These are phyloP conservation scores for Toxostoma redivivum DNA, from an alignment of 2,113 vertebrate species.

Conservation along the genomic window DNA sequence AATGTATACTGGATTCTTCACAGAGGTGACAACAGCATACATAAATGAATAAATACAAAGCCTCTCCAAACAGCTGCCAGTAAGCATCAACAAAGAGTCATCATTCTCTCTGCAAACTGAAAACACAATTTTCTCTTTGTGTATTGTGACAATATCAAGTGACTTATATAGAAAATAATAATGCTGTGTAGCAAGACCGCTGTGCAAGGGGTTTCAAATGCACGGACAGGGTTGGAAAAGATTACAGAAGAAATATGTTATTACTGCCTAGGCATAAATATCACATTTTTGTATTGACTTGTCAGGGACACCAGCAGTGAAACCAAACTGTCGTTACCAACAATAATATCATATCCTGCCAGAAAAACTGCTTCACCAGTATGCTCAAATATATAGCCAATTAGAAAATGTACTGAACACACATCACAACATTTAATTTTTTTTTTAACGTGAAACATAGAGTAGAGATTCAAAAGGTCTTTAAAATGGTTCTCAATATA, in stretches of 20 bases:
- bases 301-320: not conserved
- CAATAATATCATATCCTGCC: not conserved
- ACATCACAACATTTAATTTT: not conserved
- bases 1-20: not conserved
- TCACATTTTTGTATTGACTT: not conserved
- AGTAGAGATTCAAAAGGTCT: not conserved
- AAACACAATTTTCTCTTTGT: not conserved
- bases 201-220: not conserved
- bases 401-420: not conserved
- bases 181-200: not conserved
- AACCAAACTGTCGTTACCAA: not conserved
- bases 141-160: not conserved
- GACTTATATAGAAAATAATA: not conserved
- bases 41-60: not conserved
- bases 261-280: not conserved
- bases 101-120: not conserved
- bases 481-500: not conserved
- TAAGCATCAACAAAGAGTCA: not conserved
- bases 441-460: not conserved
- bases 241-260: not conserved
- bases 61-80: not conserved
- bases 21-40: not conserved
- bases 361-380: not conserved
- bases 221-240: not conserved
- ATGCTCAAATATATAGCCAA: not conserved